Conservation (phyloP, 1,140 invertebrate species). For the Pseudomyrmex concolor region DNA sequence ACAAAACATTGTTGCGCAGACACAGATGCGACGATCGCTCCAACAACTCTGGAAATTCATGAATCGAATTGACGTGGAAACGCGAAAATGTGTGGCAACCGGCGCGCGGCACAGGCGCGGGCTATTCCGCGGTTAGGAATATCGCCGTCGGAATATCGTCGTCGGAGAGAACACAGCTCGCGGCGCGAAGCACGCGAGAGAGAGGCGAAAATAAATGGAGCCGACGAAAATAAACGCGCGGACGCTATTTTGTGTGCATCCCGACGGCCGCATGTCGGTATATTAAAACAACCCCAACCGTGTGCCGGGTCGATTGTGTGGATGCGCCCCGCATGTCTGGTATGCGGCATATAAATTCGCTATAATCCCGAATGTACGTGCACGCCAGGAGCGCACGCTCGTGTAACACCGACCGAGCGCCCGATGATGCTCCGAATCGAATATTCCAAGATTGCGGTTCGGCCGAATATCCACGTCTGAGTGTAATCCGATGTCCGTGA, state of each 20-base stretch:
- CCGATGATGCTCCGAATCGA: slow-evolving; percentile 32
- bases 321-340: slow-evolving; percentile 68
- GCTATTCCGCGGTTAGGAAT: not conserved
- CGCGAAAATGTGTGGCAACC: not conserved
- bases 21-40: not conserved
- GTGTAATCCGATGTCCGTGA: not conserved
- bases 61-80: slow-evolving; percentile 4
- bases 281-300: slow-evolving; percentile 5
- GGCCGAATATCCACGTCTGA: not conserved
- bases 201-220: slow-evolving; percentile 74
- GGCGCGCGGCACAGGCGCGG: not conserved
- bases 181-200: slow-evolving; percentile 11
- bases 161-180: slow-evolving; percentile 3
- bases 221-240: slow-evolving; percentile 77
- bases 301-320: slow-evolving; percentile 54
- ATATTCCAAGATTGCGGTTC: slow-evolving; percentile 34
- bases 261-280: slow-evolving; percentile 65
- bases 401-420: slow-evolving; percentile 27
- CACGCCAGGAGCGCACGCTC: slow-evolving; percentile 24
- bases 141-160: slow-evolving; percentile 9
- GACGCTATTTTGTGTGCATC: slow-evolving; percentile 76
- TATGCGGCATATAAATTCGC: slow-evolving; percentile 65
- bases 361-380: slow-evolving; percentile 55
- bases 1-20: not conserved
- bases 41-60: slow-evolving; percentile 8